Percentiles rank a stretch among this genome's conserved stretches.
Evolutionary conservation across 2,888 invertebrate genomes (phyloP).

Genomic region (Cheilosia pagana): DNA sequence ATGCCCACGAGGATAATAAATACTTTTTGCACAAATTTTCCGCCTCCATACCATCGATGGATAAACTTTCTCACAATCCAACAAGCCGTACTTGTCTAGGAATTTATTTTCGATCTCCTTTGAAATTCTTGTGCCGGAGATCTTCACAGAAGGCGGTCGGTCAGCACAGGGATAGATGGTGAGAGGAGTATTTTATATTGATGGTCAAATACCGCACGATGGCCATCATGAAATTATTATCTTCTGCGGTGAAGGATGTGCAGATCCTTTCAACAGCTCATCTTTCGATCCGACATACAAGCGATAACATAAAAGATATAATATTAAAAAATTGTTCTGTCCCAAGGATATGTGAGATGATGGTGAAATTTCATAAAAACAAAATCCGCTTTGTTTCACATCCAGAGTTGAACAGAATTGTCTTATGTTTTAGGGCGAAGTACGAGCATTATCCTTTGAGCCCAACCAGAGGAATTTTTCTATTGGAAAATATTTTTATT

Average conservation of each 20-base stretch:
- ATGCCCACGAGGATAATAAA: conserved; percentile 69
- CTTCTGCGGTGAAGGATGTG: conserved; percentile 36
- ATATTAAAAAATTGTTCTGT: conserved; percentile 52
- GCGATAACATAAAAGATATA: neutral
- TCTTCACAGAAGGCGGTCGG: conserved; percentile 26
- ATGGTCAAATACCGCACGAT: conserved; percentile 60
- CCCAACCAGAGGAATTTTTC: conserved; percentile 66
- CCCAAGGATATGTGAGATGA: conserved; percentile 66
- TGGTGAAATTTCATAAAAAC: conserved; percentile 66
- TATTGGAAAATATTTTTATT: conserved; percentile 73
- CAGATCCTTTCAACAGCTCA: conserved; percentile 45
- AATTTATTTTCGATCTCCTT: conserved; percentile 40
- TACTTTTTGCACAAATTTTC: conserved; percentile 63
- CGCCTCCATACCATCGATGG: conserved; percentile 61
- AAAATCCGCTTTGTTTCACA: conserved; percentile 55
- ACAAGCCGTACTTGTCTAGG: neutral
- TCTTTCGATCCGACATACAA: conserved; percentile 15
- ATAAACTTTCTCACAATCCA: conserved; percentile 49
- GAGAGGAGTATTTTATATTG: conserved; percentile 4
- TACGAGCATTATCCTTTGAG: conserved; percentile 59
- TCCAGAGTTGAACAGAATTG: conserved; percentile 40
- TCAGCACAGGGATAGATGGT: conserved; percentile 14
- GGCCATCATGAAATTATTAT: conserved; percentile 46
- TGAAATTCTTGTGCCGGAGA: neutral
- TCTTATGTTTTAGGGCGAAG: conserved; percentile 45